Percentiles rank a stretch among this genome's conserved stretches.
These are phyloP conservation scores for Casuarius casuarius DNA, from an alignment of 2,113 vertebrate genomes.

Conservation along the genomic window DNA sequence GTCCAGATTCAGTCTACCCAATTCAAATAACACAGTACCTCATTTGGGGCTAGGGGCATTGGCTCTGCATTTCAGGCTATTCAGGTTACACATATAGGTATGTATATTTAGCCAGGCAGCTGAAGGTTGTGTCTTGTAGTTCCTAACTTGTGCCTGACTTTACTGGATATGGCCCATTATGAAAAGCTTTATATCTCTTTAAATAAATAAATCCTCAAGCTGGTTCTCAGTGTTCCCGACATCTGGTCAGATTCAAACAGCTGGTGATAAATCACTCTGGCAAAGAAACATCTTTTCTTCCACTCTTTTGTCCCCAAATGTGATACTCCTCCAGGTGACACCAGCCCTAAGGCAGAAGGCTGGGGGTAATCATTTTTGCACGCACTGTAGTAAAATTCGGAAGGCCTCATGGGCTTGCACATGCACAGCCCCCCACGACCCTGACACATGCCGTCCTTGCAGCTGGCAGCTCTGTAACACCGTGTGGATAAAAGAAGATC, in stretches of 20 bases:
- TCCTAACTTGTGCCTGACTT: not conserved
- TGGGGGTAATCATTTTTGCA: not conserved
- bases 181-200: not conserved
- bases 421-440: accelerated
- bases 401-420: accelerated
- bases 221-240: not conserved
- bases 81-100: accelerated
- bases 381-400: not conserved
- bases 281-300: not conserved
- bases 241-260: constrained; percentile 17
- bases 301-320: not conserved
- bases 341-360: not conserved
- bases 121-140: not conserved
- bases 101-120: not conserved
- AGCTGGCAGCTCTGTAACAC: not conserved
- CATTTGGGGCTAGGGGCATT: not conserved
- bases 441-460: accelerated
- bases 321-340: not conserved
- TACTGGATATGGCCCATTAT: not conserved
- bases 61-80: not conserved
- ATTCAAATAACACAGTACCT: not conserved
- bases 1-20: not conserved
- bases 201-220: not conserved
- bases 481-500: accelerated
- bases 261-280: constrained; percentile 3